Percentiles rank a stretch among this genome's conserved stretches.
Evolutionary conservation across 2,888 invertebrate species (phyloP).

Genomic region (Caenorhabditis imperialis): DNA sequence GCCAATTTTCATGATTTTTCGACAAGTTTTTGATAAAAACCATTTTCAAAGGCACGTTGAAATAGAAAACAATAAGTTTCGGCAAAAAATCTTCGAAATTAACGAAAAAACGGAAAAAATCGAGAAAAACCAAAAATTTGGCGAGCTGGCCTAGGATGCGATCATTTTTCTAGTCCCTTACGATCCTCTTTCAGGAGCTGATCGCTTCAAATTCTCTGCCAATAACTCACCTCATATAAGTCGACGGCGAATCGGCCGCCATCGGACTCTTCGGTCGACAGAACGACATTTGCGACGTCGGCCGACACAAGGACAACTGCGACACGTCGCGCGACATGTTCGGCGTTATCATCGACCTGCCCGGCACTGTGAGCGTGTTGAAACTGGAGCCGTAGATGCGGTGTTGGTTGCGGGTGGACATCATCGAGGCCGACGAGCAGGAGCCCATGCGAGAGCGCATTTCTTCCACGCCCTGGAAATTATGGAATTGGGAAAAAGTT

Average conservation of each 20-base stretch:
- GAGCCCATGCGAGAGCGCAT: conserved; percentile 67
- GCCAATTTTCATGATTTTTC: too few relatives aligned
- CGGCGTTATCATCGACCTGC: conserved; percentile 68
- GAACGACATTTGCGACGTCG: conserved; percentile 56
- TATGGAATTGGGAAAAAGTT: too few relatives aligned
- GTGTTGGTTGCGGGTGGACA: conserved; percentile 66
- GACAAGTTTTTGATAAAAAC: too few relatives aligned
- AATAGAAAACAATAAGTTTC: too few relatives aligned
- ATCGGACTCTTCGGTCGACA: conserved; percentile 59
- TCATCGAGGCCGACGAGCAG: conserved; percentile 67
- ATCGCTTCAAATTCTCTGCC: too few relatives aligned
- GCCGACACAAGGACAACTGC: conserved; percentile 63
- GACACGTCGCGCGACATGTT: conserved; percentile 71
- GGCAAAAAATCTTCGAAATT: too few relatives aligned
- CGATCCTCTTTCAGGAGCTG: too few relatives aligned
- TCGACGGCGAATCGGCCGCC: conserved; percentile 49
- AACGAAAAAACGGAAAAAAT: too few relatives aligned
- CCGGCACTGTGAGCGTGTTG: conserved; percentile 69
- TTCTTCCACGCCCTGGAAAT: conserved; percentile 66
- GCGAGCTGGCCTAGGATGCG: too few relatives aligned
- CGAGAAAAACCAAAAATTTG: too few relatives aligned
- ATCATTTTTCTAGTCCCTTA: too few relatives aligned
- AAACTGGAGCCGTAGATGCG: conserved; percentile 63
- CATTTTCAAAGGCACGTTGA: too few relatives aligned
- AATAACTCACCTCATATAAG: conserved; percentile 31